Evolutionary conservation across 2,888 invertebrate genomes (phyloP), one percentile per base, ranked within the genome.

Genomic region (Magallana nippona): DNA sequence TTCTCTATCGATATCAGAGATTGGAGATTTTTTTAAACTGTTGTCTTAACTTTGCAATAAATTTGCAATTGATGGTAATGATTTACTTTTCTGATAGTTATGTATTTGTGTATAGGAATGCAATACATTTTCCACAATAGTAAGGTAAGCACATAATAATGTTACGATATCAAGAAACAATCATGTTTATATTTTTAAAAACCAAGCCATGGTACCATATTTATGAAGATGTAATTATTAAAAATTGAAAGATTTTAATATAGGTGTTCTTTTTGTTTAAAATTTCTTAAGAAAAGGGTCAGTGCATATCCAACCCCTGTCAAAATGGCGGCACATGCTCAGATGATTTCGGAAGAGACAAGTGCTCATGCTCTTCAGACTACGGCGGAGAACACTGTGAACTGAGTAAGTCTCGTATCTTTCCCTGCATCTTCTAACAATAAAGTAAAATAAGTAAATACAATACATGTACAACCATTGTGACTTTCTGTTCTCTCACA

Each of bases 1-100:
- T 89, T 88, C 84, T 87, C 86, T n/a, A 86, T 89, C 13, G 86
- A 85, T 60, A 82, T 89, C 13, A 60, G 89, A 85, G 88, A 89
- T 89, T 82, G 13, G 44, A 44, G 3, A 44, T 5, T 44, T 44
- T 44, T 44, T 3, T 44, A 3, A 44, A n/a, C n/a, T n/a, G n/a
- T n/a, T n/a, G 3, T 8, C 44, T 5, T 44, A 44, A 44, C 44
- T 44, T 3, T 44, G 0, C 8, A 8, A 44, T 5, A n/a, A n/a
- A 44, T 5, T 44, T 44, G 8, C 44, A n/a, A n/a, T n/a, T 5
- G 8, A 8, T 44, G 44, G 44, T 44, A 8, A 44, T 44, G 44
- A 44, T 44, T 44, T 44, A 5, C 44, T 44, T 44, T 27, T 44
- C 0, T 44, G 44, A 5, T 44, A n/a, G n/a, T n/a, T n/a, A 0